phyloP scores from a whole-genome alignment of 2,797 vertebrate species.

The Carcharodon carcharias region DNA sequence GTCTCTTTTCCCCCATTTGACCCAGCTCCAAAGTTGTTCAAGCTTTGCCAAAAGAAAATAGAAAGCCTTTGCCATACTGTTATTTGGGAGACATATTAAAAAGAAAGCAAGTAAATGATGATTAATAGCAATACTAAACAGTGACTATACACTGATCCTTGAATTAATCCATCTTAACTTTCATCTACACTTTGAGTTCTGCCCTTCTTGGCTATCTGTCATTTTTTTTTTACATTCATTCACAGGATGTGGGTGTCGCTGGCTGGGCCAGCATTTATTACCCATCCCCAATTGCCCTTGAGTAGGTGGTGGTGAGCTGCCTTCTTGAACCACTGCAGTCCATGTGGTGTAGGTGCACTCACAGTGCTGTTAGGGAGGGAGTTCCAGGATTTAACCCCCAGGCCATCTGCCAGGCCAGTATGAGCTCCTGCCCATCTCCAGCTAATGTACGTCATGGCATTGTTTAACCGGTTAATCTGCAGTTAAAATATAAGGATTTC shows the following conservation, averaged over 20 bases:
- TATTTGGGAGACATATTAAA: neutral
- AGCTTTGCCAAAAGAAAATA: neutral
- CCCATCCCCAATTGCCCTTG: too few relatives aligned
- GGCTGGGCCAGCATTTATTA: too few relatives aligned
- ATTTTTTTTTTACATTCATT: too few relatives aligned
- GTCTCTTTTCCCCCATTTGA: neutral
- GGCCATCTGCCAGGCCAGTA: neutral
- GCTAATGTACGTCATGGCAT: neutral
- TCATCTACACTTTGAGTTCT: neutral
- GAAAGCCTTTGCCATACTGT: neutral
- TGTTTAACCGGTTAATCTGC: neutral
- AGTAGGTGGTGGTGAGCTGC: too few relatives aligned
- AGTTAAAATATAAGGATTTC: neutral
- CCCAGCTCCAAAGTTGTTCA: neutral
- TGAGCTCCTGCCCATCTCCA: neutral
- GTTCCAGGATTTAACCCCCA: neutral
- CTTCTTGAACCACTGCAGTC: too few relatives aligned
- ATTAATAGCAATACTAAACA: neutral
- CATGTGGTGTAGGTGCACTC: too few relatives aligned
- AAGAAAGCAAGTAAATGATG: neutral
- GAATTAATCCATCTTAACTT: neutral
- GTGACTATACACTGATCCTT: neutral
- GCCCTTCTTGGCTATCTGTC: neutral
- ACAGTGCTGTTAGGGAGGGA: too few relatives aligned
- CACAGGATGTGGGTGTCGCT: too few relatives aligned